Base-by-base conservation (phyloP, 1,140 invertebrate genomes). In the Meloidogyne floridensis region DNA sequence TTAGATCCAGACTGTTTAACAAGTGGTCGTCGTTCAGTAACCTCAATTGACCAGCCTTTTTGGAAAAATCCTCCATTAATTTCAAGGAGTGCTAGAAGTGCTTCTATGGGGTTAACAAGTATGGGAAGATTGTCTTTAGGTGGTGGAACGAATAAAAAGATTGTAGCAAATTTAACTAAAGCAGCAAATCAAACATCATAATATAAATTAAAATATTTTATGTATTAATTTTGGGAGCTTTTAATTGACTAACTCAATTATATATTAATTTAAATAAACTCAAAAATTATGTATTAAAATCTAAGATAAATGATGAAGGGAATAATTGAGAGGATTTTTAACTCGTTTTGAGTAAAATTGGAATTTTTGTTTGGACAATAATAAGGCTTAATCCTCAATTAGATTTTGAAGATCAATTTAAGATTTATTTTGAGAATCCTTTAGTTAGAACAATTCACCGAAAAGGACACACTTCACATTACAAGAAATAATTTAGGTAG, bases 41-140 rank as follows among this genome's bases (percentile, higher is more conserved):
- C 59, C 1, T 65, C 59, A 7, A n/a, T 65, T 65, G 59, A 65
- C n/a, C 59, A 65, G 7, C 59, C 59, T 65, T 65, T 65, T 18
- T 65, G 59, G 59, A 65, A 65, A 65, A 65, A 65, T 18, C 69
- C 53, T 15, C 32, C 75, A 69, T 13, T 83, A 42, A 75, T 42
- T 13, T 47, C 59, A 13, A 56, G 84, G 10, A 78, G 84, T 65
- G 73, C 76, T 10, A 47, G 84, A 43, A 86, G 85, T 8, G 83
- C 83, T 20, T 84, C 84, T 43, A 85, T 78, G 78, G 84, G 80
- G n/a, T 65, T 78, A 18, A 81, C 79, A 18, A 76, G 72, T 13
- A 51, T 51, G 10, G 65, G 80, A 43, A 65, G 84, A 18, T 43
- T 51, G 10, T 79, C 77, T 32, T 42, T 79, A 65, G 77, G 47